Evolutionary conservation across 2,888 invertebrate genomes (phyloP).

Genomic region (Pandemis heparana): DNA sequence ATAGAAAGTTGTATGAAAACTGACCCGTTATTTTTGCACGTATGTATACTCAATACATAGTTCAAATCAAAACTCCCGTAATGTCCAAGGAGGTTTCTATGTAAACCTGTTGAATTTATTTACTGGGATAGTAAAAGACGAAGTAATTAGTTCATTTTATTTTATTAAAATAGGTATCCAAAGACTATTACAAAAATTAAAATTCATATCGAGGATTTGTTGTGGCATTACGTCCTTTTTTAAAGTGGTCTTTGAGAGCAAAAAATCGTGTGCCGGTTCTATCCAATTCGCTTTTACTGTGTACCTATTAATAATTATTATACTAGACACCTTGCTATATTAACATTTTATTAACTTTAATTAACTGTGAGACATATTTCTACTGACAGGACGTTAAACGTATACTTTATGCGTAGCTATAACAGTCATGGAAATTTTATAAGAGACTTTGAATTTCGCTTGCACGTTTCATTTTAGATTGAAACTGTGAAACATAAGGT

Average conservation of each 20-base stretch:
- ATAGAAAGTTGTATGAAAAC: too few relatives aligned
- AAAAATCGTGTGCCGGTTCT: conserved; percentile 54
- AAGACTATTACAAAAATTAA: conserved; percentile 81
- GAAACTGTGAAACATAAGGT: too few relatives aligned
- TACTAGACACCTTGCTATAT: conserved; percentile 53
- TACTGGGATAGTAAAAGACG: conserved; percentile 48
- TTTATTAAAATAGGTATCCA: conserved; percentile 83
- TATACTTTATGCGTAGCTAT: conserved; percentile 9
- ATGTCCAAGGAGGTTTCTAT: too few relatives aligned
- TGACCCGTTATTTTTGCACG: too few relatives aligned
- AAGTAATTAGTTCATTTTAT: conserved; percentile 68
- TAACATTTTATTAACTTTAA: conserved; percentile 17
- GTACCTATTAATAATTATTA: conserved; percentile 30
- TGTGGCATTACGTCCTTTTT: conserved; percentile 50
- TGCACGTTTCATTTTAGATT: background rate
- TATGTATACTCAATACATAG: background rate
- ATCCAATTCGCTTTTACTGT: conserved; percentile 20
- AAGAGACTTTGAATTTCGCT: background rate
- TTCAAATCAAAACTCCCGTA: background rate
- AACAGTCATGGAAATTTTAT: background rate
- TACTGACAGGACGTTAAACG: conserved; percentile 6
- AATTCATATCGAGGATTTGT: conserved; percentile 58
- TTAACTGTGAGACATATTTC: background rate
- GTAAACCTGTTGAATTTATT: background rate
- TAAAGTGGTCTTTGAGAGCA: conserved; percentile 50